Percentiles rank a stretch among this genome's conserved stretches.
Evolutionary conservation across 2,797 vertebrate genomes (phyloP).

Genomic region (Ctenochaetus hawaiiensis): DNA sequence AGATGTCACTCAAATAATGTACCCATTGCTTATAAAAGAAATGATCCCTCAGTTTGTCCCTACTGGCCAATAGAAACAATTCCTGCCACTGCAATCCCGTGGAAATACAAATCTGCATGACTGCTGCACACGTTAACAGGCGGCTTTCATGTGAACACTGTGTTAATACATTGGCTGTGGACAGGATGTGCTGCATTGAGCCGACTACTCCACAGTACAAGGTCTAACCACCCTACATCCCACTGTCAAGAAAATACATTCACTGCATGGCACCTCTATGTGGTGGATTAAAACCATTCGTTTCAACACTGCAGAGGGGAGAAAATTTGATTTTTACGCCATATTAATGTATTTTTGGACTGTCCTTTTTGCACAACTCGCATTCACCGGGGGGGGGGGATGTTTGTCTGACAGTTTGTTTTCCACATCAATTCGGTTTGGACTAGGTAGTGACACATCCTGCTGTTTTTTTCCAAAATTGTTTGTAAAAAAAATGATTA

Average conservation of each 20-base stretch:
- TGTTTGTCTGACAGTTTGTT: constrained; percentile 54
- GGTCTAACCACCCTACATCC: constrained; percentile 74
- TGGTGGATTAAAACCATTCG: constrained; percentile 71
- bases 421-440: constrained; percentile 49
- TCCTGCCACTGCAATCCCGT: constrained; percentile 54
- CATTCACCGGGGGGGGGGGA: constrained; percentile 54
- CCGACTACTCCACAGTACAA: constrained; percentile 69
- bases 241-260: constrained; percentile 82
- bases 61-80: constrained; percentile 61
- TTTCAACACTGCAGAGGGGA: constrained; percentile 64
- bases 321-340: constrained; percentile 36
- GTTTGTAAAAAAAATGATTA: constrained; percentile 81
- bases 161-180: constrained; percentile 74
- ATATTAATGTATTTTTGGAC: constrained; percentile 41
- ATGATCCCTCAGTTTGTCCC: constrained; percentile 50
- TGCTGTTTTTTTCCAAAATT: constrained; percentile 66
- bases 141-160: constrained; percentile 66
- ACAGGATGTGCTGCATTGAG: constrained; percentile 68
- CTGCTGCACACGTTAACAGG: constrained; percentile 45
- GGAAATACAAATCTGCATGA: constrained; percentile 59
- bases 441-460: constrained; percentile 53
- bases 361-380: constrained; percentile 32
- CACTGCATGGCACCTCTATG: constrained; percentile 80
- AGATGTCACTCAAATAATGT: constrained; percentile 58
- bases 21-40: constrained; percentile 59